Evolutionary conservation across 1,140 invertebrate species (phyloP).

Genomic region (Meloidogyne exigua): DNA sequence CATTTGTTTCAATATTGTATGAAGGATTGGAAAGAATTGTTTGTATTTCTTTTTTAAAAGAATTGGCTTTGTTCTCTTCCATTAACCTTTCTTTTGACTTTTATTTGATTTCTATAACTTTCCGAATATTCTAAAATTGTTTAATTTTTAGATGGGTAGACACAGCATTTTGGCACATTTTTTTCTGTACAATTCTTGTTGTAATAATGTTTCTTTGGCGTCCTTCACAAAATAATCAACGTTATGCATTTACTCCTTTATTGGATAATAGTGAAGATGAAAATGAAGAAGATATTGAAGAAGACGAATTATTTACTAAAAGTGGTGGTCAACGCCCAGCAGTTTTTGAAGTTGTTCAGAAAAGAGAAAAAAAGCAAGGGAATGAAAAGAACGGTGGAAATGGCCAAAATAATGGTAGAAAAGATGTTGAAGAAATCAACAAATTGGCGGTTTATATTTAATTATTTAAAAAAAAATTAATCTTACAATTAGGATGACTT

Average conservation of each 20-base stretch:
- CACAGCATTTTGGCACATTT: slow-evolving; percentile 87
- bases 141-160: slow-evolving; percentile 73
- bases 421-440: neutral
- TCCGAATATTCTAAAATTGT: slow-evolving; percentile 16
- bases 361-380: slow-evolving; percentile 14
- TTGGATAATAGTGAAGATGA: slow-evolving; percentile 78
- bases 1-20: slow-evolving; percentile 66
- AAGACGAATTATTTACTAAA: slow-evolving; percentile 49
- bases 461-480: slow-evolving; percentile 10
- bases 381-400: slow-evolving; percentile 12
- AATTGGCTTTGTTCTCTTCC: too few relatives aligned
- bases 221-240: slow-evolving; percentile 88
- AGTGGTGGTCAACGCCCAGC: slow-evolving; percentile 23
- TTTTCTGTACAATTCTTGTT: slow-evolving; percentile 81
- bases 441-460: slow-evolving; percentile 28
- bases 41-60: slow-evolving; percentile 47
- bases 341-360: slow-evolving; percentile 53
- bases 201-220: slow-evolving; percentile 91
- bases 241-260: slow-evolving; percentile 86
- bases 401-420: neutral
- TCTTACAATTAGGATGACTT: slow-evolving; percentile 65
- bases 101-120: neutral
- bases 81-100: too few relatives aligned
- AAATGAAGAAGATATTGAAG: slow-evolving; percentile 51
- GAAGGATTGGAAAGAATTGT: slow-evolving; percentile 81